Conservation (phyloP, 2,113 vertebrate genomes). For the Pogonocichla stellata region DNA sequence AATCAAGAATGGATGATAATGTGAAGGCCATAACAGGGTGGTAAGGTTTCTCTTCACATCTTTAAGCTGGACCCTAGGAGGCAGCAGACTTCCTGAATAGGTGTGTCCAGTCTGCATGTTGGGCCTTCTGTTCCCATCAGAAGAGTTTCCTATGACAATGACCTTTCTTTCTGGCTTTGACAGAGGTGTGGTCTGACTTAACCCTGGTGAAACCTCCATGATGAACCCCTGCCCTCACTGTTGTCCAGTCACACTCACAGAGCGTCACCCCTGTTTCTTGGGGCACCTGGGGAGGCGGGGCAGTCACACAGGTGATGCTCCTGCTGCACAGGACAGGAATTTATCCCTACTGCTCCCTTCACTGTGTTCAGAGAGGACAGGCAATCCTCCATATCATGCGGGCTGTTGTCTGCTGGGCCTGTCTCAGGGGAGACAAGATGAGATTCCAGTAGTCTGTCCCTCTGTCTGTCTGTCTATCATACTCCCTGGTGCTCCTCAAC, state of each 20-base stretch:
- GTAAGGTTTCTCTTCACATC: not conserved
- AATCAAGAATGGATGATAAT: not conserved
- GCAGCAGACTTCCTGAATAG: not conserved
- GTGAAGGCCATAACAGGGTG: not conserved
- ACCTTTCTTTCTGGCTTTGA: not conserved
- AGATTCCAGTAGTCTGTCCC: not conserved
- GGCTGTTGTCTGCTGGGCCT: not conserved
- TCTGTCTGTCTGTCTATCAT: not conserved
- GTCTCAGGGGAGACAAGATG: not conserved
- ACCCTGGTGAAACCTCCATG: not conserved
- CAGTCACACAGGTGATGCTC: not conserved
- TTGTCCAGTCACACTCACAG: not conserved
- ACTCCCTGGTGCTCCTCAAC: not conserved
- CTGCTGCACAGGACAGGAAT: not conserved
- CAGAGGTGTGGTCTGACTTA: not conserved
- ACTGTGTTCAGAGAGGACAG: not conserved
- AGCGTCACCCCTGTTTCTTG: rapidly evolving
- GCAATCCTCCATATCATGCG: not conserved
- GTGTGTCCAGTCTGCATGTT: not conserved
- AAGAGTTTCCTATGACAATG: not conserved
- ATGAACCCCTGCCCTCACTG: not conserved
- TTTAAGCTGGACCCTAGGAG: not conserved
- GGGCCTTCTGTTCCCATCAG: not conserved
- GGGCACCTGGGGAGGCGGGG: not conserved
- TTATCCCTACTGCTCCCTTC: not conserved